A percentile compares a stretch with the other conserved stretches of the same genome.
These are phyloP conservation scores for Sarcophaga peregrina DNA, from an alignment of 1,140 invertebrate species.

Conservation along the genomic window DNA sequence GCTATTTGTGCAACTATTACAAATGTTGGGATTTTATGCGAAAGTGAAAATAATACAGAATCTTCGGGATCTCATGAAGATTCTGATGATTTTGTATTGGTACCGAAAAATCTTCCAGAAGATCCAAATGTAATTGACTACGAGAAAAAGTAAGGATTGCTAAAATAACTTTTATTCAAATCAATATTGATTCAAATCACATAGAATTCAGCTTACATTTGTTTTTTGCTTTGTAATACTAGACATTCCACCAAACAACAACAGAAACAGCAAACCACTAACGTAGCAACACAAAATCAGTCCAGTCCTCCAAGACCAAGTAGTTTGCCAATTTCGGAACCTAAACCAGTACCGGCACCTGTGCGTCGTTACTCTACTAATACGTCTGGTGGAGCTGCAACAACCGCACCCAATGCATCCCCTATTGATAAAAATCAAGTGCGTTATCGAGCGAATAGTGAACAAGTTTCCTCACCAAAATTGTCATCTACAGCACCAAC, in stretches of 20 bases:
- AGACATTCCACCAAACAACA: conserved; percentile 44
- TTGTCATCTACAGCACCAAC: conserved; percentile 48
- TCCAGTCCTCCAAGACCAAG: conserved; percentile 76
- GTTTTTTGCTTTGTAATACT: background rate
- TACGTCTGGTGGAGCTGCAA: conserved; percentile 15
- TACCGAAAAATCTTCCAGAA: conserved; percentile 77
- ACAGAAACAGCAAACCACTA: background rate
- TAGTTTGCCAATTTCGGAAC: conserved; percentile 78
- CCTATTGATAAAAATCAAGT: conserved; percentile 48
- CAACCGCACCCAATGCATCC: conserved; percentile 42
- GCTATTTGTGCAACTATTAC: conserved; percentile 65
- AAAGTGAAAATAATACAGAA: conserved; percentile 68
- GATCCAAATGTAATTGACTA: conserved; percentile 56
- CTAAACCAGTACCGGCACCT: conserved; percentile 83
- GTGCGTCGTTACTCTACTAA: conserved; percentile 65
- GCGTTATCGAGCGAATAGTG: conserved; percentile 51
- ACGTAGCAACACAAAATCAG: conserved; percentile 51
- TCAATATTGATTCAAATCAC: too few relatives aligned
- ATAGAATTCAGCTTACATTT: background rate
- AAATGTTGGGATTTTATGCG: conserved; percentile 63
- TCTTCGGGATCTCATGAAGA: conserved; percentile 76
- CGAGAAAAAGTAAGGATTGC: conserved; percentile 50
- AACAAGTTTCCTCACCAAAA: conserved; percentile 42
- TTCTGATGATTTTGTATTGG: conserved; percentile 86
- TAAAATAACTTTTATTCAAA: too few relatives aligned